Evolutionary conservation across 2,113 vertebrate species (phyloP).

Genomic region (Anarrhichthys ocellatus): DNA sequence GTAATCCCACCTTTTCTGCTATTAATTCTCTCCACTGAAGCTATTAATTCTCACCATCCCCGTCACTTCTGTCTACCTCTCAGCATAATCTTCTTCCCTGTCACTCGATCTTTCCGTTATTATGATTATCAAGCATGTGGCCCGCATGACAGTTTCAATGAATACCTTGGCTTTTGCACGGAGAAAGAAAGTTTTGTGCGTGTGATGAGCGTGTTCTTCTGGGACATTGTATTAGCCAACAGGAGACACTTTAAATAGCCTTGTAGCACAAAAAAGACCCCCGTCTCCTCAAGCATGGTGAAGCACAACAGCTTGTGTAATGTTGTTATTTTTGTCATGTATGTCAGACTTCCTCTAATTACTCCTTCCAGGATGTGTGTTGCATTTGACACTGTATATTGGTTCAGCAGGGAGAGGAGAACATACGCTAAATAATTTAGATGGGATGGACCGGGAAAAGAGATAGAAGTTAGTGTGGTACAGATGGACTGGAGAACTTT

Average conservation of each 20-base stretch:
- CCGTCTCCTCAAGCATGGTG: constrained; percentile 9
- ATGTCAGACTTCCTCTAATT: constrained; percentile 49
- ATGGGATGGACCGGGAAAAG: constrained; percentile 16
- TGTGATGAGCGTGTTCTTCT: constrained; percentile 26
- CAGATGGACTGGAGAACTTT: constrained; percentile 20
- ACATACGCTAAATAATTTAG: constrained; percentile 47
- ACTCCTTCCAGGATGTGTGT: constrained; percentile 35
- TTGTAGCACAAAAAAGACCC: constrained; percentile 45
- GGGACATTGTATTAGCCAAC: constrained; percentile 54
- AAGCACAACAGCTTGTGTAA: constrained; percentile 60
- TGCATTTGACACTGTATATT: constrained; percentile 31
- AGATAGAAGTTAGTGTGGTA: constrained; percentile 12
- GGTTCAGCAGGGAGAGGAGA: constrained; percentile 31
- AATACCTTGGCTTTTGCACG: neutral
- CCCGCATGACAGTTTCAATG: neutral
- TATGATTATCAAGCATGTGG: constrained; percentile 24
- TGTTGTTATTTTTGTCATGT: constrained; percentile 48
- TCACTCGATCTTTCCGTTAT: neutral
- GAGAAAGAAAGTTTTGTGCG: constrained; percentile 41
- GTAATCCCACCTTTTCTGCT: constrained; percentile 55
- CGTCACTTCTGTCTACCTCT: constrained; percentile 14
- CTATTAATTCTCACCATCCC: constrained; percentile 36
- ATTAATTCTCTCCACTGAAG: constrained; percentile 42
- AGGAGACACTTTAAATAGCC: constrained; percentile 56
- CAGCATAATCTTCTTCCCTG: neutral